Evolutionary conservation across 2,113 vertebrate genomes (phyloP).

Genomic region (Charina bottae): DNA sequence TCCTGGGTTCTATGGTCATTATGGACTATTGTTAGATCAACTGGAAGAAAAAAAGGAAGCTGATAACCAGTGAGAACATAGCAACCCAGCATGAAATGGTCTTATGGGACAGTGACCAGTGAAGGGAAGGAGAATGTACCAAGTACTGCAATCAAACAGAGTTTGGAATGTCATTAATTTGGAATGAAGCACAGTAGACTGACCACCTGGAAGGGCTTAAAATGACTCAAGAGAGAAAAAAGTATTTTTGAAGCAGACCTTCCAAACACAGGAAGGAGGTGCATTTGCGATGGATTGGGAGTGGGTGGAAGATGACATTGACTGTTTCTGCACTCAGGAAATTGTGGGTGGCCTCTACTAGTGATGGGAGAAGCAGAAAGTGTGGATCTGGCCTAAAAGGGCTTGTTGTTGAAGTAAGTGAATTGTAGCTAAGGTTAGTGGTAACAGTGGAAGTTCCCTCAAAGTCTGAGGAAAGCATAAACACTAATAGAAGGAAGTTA

Average conservation of each 20-base stretch:
- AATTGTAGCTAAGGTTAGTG: neutral
- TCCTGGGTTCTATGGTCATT: neutral
- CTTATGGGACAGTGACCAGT: neutral
- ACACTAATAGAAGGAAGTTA: neutral
- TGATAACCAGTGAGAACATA: neutral
- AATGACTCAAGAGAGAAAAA: neutral
- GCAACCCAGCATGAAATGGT: neutral
- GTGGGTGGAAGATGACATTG: neutral
- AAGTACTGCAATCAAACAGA: neutral
- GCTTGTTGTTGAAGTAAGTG: neutral
- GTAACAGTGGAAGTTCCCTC: neutral
- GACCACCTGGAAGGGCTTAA: neutral
- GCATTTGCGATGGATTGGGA: neutral
- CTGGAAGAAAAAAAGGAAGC: neutral
- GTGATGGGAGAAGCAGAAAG: neutral
- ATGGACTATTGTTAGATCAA: neutral
- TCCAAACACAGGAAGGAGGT: neutral
- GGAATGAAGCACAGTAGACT: neutral
- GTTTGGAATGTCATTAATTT: neutral
- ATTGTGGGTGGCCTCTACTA: neutral
- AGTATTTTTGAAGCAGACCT: neutral
- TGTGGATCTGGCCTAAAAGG: neutral
- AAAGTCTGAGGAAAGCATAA: neutral
- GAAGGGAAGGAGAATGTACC: neutral
- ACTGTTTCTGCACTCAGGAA: neutral